phyloP scores from a whole-genome alignment of 2,888 invertebrate genomes.

The Erannis defoliaria region DNA sequence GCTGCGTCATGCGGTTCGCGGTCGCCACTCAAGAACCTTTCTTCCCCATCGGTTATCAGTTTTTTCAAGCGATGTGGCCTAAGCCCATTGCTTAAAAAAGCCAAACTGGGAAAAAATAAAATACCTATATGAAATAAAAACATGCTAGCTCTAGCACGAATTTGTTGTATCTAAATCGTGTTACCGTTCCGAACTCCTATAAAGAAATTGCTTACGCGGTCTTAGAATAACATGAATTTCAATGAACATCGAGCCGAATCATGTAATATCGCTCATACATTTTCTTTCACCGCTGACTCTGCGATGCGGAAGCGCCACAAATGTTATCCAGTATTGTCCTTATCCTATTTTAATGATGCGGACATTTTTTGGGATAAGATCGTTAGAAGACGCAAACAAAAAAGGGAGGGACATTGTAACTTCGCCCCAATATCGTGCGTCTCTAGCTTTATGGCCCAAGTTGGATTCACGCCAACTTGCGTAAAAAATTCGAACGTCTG shows the following conservation, averaged over 20 bases:
- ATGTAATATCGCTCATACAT: constrained; percentile 27
- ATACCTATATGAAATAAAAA: too few species aligned
- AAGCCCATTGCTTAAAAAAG: too few species aligned
- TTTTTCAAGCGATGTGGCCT: too few species aligned
- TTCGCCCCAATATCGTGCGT: constrained; percentile 51
- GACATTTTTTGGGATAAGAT: constrained; percentile 51
- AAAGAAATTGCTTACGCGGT: constrained; percentile 22
- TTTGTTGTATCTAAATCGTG: constrained; percentile 19
- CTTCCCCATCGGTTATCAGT: too few species aligned
- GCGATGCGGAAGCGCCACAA: constrained; percentile 28
- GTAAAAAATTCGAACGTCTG: constrained; percentile 53
- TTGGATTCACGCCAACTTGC: constrained; percentile 57
- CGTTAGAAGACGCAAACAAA: constrained; percentile 55
- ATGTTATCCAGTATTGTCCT: constrained; percentile 39
- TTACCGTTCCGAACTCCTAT: constrained; percentile 12
- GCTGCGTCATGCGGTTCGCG: too few species aligned
- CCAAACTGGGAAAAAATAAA: too few species aligned
- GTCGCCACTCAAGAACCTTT: too few species aligned
- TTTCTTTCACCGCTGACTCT: constrained; percentile 25
- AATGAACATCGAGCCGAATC: constrained; percentile 15
- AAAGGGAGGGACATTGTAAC: constrained; percentile 49
- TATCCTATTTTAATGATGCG: constrained; percentile 64
- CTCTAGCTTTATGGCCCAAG: constrained; percentile 45
- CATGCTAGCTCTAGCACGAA: constrained; percentile 3
- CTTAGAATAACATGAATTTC: constrained; percentile 28